Conservation (phyloP, 2,888 invertebrate species). For the Formica aserva region DNA sequence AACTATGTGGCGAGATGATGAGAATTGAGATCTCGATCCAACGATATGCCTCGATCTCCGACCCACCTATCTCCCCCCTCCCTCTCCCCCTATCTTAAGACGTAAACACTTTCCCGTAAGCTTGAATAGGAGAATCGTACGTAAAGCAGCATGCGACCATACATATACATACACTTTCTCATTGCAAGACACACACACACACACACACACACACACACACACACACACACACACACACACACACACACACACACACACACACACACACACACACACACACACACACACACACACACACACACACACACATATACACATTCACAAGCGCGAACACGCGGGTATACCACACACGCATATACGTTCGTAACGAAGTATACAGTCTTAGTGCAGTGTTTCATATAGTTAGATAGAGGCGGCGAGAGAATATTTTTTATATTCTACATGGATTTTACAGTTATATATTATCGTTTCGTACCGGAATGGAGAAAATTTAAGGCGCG, state of each 20-base stretch:
- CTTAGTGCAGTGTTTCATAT: slow-evolving; percentile 79
- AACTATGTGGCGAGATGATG: slow-evolving; percentile 33
- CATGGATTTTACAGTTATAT: slow-evolving; percentile 79
- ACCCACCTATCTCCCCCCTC: not conserved
- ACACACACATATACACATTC: slow-evolving; percentile 48
- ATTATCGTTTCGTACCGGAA: slow-evolving; percentile 77
- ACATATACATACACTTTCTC: slow-evolving; percentile 1
- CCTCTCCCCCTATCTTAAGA: slow-evolving; percentile 49
- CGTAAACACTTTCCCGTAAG: slow-evolving; percentile 67
- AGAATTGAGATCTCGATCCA: slow-evolving; percentile 61
- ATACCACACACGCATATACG: slow-evolving; percentile 56
- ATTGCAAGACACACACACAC: slow-evolving; percentile 20
- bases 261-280: slow-evolving; percentile 41
- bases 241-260: slow-evolving; percentile 50
- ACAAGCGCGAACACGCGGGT: slow-evolving; percentile 51
- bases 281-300: slow-evolving; percentile 48
- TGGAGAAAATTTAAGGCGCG: slow-evolving; percentile 71
- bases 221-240: slow-evolving; percentile 57
- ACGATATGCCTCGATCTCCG: slow-evolving; percentile 54
- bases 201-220: too few relatives aligned
- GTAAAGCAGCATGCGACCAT: slow-evolving; percentile 51
- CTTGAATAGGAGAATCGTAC: slow-evolving; percentile 68
- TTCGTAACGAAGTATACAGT: slow-evolving; percentile 77
- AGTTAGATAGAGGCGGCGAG: slow-evolving; percentile 81
- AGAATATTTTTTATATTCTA: slow-evolving; percentile 84